These are phyloP conservation scores for Alaudala cheleensis DNA, from an alignment of 2,113 vertebrate genomes.

Conservation along the genomic window DNA sequence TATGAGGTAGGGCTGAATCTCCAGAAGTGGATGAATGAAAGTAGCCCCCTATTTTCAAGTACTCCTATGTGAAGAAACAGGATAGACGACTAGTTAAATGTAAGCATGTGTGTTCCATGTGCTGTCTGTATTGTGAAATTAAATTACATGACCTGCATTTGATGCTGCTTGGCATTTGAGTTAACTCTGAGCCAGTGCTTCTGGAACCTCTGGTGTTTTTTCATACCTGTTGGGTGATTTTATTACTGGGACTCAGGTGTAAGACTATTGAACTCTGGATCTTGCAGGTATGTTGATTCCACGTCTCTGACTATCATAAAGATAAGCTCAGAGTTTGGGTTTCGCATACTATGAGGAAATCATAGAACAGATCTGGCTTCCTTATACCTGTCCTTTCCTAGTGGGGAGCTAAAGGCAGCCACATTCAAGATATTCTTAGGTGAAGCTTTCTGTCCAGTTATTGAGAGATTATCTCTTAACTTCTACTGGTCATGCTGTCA, in stretches of 20 bases:
- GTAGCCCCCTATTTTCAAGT: not conserved
- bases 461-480: not conserved
- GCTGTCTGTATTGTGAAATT: not conserved
- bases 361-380: not conserved
- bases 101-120: accelerated
- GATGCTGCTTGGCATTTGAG: not conserved
- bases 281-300: not conserved
- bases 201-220: not conserved
- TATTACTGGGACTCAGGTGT: not conserved
- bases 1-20: not conserved
- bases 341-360: not conserved
- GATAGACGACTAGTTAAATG: not conserved
- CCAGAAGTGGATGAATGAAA: not conserved
- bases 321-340: not conserved
- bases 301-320: not conserved
- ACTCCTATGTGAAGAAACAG: not conserved
- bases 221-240: accelerated
- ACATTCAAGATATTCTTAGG: not conserved
- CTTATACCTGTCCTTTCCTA: not conserved
- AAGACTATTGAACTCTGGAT: not conserved
- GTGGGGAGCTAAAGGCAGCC: not conserved
- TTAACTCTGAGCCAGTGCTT: not conserved
- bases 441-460: not conserved
- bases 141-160: accelerated
- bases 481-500: not conserved